Evolutionary conservation across 2,113 vertebrate genomes (phyloP).

Genomic region (Paralichthys olivaceus): DNA sequence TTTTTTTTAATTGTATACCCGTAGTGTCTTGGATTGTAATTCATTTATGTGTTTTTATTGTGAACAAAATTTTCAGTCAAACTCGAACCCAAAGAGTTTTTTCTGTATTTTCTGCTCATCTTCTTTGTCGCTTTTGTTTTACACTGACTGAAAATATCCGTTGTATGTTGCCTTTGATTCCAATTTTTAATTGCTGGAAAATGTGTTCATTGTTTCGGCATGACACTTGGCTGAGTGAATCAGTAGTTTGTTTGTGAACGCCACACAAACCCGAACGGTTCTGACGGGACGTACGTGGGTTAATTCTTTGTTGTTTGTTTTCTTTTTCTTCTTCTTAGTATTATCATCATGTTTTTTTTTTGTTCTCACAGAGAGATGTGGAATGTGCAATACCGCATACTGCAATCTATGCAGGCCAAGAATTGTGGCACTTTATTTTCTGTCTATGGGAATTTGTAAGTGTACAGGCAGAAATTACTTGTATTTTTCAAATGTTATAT

Average conservation of each 20-base stretch:
- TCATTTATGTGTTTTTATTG: constrained; percentile 66
- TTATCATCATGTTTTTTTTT: constrained; percentile 43
- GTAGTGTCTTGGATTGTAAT: constrained; percentile 69
- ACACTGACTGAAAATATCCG: constrained; percentile 75
- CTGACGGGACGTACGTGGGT: constrained; percentile 41
- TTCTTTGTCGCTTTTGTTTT: constrained; percentile 67
- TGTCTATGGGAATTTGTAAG: constrained; percentile 82
- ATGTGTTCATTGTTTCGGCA: constrained; percentile 65
- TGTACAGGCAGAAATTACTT: constrained; percentile 84
- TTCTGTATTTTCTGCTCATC: constrained; percentile 36
- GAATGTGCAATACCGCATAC: constrained; percentile 84
- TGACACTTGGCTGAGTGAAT: constrained; percentile 62
- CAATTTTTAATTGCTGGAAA: constrained; percentile 72
- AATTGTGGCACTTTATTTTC: constrained; percentile 86
- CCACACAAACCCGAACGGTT: constrained; percentile 58
- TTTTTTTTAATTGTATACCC: constrained; percentile 48
- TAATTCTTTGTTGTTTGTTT: constrained; percentile 43
- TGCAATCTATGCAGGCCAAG: constrained; percentile 88
- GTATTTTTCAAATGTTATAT: constrained; percentile 86
- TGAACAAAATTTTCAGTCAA: constrained; percentile 75
- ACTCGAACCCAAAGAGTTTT: constrained; percentile 78
- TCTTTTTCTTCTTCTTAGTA: constrained; percentile 13
- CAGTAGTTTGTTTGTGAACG: constrained; percentile 61
- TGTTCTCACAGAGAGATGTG: constrained; percentile 73
- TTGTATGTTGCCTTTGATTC: constrained; percentile 82